Evolutionary conservation across 2,797 vertebrate species (phyloP).

Genomic region (Miichthys miiuy): DNA sequence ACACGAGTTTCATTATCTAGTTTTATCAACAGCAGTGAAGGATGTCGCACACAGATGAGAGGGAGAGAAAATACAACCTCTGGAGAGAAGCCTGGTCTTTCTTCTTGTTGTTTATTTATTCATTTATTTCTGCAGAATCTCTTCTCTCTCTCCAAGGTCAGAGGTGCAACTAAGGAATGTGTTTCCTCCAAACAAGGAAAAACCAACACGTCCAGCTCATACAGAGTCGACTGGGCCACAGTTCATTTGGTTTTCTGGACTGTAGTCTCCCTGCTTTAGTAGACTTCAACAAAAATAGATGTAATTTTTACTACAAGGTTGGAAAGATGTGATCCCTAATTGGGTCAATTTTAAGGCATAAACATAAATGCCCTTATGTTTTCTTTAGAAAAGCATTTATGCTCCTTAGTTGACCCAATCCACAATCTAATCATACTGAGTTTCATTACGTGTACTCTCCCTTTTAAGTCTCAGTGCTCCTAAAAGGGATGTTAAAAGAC

Average conservation of each 20-base stretch:
- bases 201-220: slow-evolving; percentile 69
- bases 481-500: not conserved
- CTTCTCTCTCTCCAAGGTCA: slow-evolving; percentile 76
- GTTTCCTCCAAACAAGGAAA: slow-evolving; percentile 76
- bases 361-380: not conserved
- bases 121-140: slow-evolving; percentile 76
- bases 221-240: slow-evolving; percentile 45
- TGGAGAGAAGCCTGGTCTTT: slow-evolving; percentile 56
- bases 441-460: not conserved
- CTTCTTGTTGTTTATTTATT: slow-evolving; percentile 77
- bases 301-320: not conserved
- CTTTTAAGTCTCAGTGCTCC: not conserved
- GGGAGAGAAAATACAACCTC: slow-evolving; percentile 33
- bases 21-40: slow-evolving; percentile 35
- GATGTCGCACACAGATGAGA: slow-evolving; percentile 25
- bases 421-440: not conserved
- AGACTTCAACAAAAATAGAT: slow-evolving; percentile 13
- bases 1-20: slow-evolving; percentile 8
- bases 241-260: slow-evolving; percentile 51
- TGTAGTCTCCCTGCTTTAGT: not conserved
- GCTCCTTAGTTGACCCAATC: not conserved
- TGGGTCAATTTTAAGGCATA: not conserved
- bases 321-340: not conserved
- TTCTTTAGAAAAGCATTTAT: not conserved
- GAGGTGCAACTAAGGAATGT: slow-evolving; percentile 79